A percentile compares a stretch with the other conserved stretches of the same genome.
phyloP scores from a whole-genome alignment of 1,140 invertebrate genomes.

The Ooceraea biroi region DNA sequence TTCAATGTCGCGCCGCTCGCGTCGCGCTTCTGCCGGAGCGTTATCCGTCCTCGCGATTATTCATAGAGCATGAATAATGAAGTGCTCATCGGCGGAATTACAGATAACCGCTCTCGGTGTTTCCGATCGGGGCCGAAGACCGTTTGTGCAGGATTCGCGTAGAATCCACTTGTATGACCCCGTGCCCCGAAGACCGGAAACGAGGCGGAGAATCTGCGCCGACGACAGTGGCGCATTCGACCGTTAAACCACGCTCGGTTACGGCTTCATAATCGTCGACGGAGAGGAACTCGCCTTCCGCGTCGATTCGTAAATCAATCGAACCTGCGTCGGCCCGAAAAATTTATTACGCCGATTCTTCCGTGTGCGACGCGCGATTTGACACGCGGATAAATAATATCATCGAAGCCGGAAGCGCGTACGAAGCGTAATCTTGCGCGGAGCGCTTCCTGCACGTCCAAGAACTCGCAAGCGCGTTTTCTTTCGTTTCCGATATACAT shows the following conservation, averaged over 20 bases:
- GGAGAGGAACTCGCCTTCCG: neutral
- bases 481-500: neutral
- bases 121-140: conserved; percentile 20
- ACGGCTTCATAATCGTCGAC: conserved; percentile 15
- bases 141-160: neutral
- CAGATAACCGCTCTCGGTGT: conserved; percentile 34
- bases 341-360: conserved; percentile 40
- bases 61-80: conserved; percentile 56
- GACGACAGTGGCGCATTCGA: neutral
- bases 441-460: conserved; percentile 32
- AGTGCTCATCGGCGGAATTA: conserved; percentile 44
- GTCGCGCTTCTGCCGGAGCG: neutral
- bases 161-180: neutral
- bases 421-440: neutral
- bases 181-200: neutral
- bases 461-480: neutral
- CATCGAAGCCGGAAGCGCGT: neutral
- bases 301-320: conserved; percentile 34
- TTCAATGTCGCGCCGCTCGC: conserved; percentile 23
- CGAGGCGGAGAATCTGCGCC: neutral
- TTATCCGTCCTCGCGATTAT: conserved; percentile 49
- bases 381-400: conserved; percentile 43
- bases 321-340: conserved; percentile 22
- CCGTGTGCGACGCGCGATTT: conserved; percentile 8
- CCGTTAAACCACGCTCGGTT: neutral